These are phyloP conservation scores for Priocnemis perturbator DNA, from an alignment of 2,888 invertebrate genomes.

Conservation along the genomic window DNA sequence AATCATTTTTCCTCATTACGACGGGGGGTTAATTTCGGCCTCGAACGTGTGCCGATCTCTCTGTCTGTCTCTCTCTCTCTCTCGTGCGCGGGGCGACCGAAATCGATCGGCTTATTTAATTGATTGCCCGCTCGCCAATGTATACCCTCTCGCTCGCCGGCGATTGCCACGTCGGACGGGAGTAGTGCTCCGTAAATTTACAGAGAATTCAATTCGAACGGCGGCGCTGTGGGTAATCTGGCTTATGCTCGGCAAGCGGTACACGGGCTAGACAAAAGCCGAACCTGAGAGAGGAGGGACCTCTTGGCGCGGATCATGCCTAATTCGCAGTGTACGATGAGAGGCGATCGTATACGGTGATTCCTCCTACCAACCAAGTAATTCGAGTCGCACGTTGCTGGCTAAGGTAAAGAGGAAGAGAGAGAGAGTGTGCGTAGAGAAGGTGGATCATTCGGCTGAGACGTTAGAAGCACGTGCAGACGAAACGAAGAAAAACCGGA, in stretches of 20 bases:
- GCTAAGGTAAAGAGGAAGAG: no score
- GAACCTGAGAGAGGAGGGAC: no score
- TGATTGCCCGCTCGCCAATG: constrained; percentile 30
- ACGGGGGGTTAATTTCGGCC: constrained; percentile 7
- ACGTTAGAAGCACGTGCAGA: not conserved
- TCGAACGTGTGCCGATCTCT: constrained; percentile 10
- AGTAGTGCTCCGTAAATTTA: constrained; percentile 9
- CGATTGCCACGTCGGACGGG: constrained; percentile 22
- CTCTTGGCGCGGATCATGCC: no score
- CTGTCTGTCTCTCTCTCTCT: no score
- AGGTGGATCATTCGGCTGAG: no score
- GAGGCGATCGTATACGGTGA: no score
- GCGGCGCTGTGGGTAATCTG: constrained; percentile 19
- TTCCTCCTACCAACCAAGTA: no score
- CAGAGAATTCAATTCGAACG: constrained; percentile 17
- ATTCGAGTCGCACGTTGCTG: no score
- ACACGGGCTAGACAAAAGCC: not conserved
- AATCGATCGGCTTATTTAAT: constrained; percentile 39
- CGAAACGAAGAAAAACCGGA: not conserved
- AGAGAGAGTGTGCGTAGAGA: no score
- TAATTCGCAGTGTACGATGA: no score
- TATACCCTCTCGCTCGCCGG: not conserved
- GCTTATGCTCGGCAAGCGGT: constrained; percentile 9
- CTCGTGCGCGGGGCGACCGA: constrained; percentile 10
- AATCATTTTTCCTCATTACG: not conserved